Percentiles rank a stretch among this genome's conserved stretches.
phyloP scores from a whole-genome alignment of 2,113 vertebrate genomes.

The Mungos mungo region DNA sequence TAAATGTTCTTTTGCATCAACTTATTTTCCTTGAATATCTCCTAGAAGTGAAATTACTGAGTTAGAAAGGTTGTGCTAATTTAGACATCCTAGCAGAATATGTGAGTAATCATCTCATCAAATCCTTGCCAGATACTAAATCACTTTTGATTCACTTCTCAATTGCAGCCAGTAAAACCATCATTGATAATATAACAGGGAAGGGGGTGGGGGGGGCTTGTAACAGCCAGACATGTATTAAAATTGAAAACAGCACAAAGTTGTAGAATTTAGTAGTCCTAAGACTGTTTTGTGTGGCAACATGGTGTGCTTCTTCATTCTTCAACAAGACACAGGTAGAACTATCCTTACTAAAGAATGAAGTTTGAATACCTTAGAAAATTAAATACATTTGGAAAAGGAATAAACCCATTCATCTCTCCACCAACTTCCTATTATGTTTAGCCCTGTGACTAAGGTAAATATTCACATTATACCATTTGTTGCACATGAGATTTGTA shows the following conservation, averaged over 20 bases:
- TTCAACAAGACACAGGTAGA: neutral
- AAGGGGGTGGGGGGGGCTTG: neutral
- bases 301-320: neutral
- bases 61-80: conserved; percentile 23
- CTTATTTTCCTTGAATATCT: conserved; percentile 16
- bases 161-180: neutral
- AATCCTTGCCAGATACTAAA: conserved; percentile 41
- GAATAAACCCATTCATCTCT: neutral
- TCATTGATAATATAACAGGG: neutral
- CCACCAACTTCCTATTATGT: neutral
- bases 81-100: neutral
- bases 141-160: conserved; percentile 57
- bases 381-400: neutral
- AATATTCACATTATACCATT: neutral
- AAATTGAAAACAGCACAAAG: conserved; percentile 12
- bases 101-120: neutral
- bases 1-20: neutral
- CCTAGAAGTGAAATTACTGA: conserved; percentile 1
- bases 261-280: neutral
- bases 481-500: neutral
- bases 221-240: neutral
- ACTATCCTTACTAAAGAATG: neutral
- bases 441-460: neutral
- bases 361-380: neutral
- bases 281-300: neutral